Conservation (phyloP, 1,140 invertebrate genomes). For the Drosophila gunungcola region DNA sequence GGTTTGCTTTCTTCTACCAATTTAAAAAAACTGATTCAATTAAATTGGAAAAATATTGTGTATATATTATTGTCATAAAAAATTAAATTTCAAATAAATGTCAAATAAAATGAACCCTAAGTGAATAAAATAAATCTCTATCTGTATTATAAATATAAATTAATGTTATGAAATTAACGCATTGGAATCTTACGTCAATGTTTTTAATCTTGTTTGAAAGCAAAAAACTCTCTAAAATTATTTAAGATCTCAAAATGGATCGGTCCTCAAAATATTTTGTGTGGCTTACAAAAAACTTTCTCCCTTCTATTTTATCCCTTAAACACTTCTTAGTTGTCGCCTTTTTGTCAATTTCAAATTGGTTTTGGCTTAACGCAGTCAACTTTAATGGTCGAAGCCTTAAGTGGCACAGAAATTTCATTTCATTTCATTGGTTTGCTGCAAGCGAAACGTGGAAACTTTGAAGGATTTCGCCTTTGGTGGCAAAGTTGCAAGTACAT, state of each 20-base stretch:
- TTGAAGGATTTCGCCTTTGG: slow-evolving; percentile 40
- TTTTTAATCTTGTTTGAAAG: too few relatives aligned
- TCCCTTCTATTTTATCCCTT: neutral
- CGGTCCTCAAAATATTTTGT: neutral
- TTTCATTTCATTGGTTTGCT: slow-evolving; percentile 36
- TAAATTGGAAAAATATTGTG: too few relatives aligned
- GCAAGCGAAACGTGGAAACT: slow-evolving; percentile 40
- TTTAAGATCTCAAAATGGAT: too few relatives aligned
- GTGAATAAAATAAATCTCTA: too few relatives aligned
- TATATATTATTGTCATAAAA: too few relatives aligned
- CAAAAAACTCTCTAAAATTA: too few relatives aligned
- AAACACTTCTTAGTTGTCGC: slow-evolving; percentile 6
- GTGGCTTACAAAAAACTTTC: neutral
- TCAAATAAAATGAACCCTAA: too few relatives aligned
- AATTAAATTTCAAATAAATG: too few relatives aligned
- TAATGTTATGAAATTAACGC: too few relatives aligned
- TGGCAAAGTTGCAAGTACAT: slow-evolving; percentile 50
- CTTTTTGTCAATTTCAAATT: neutral
- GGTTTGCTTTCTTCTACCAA: neutral
- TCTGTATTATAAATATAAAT: too few relatives aligned
- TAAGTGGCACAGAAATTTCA: slow-evolving; percentile 29
- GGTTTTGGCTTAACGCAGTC: neutral
- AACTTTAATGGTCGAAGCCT: slow-evolving; percentile 35
- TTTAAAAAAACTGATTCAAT: too few relatives aligned
- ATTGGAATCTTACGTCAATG: too few relatives aligned